Base-by-base conservation (phyloP, 1,140 invertebrate species). In the Euura lappo region DNA sequence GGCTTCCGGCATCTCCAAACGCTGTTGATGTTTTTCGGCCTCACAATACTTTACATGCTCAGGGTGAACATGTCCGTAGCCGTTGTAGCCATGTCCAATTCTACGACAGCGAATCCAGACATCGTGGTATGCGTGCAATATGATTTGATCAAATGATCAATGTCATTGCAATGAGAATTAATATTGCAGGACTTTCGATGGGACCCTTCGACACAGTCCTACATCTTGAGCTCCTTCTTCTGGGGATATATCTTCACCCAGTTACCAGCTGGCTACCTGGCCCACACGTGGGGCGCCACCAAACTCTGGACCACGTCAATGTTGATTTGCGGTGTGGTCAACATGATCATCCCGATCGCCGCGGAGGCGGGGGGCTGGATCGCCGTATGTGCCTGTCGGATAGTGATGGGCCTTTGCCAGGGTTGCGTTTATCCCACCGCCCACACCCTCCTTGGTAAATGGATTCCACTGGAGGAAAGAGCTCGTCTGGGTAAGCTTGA, bases 361-460 rank as follows among this genome's bases (percentile, higher is more conserved):
- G 85, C 88, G 0, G 51, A 77, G 80, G 79, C 83, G 66, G 84
- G 91, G 2, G 91, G 89, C 10, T 93, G 91, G 91, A 81, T 91
- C 81, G 87, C 90, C 72, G 82, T 94, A 70, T 89, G 89, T 80
- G 82, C 84, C 78, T 87, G 92, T 11, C 89, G 96, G 45, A 90
- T 95, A 1, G 75, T 93, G 0, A 92, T 94, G 84, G 96, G 96
- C 0, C 80, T 97, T 0, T 89, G 88, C 43, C 92, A 97, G 87
- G 96, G 95, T 7, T 90, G 94, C 1, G 89, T 94, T 5, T 93
- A 94, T 79, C 95, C 96, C 0, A 90, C 91, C 68, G 89, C 94
- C 4, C 95, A 97, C 77, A 92, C 92, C 0, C 86, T 97, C 2
- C 85, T 97, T 74, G 92, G 94, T 0, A 93, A 93, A 79, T 98